A percentile compares a stretch with the other conserved stretches of the same genome.
phyloP scores from a whole-genome alignment of 2,888 invertebrate genomes.

The Helleia helle region DNA sequence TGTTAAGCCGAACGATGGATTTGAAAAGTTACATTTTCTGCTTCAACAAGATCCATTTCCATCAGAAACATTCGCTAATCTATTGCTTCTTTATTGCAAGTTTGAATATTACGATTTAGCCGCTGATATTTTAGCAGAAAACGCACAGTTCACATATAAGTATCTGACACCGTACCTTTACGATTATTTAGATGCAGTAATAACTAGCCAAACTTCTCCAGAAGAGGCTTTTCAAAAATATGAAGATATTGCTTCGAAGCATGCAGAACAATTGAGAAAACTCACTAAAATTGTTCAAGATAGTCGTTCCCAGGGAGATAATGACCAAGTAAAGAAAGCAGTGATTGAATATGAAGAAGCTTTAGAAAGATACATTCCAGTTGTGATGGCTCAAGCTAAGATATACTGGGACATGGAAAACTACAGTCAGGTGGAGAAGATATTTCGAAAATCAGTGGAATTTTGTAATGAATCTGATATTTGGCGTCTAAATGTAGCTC shows the following conservation, averaged over 20 bases:
- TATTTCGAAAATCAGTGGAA: constrained; percentile 97
- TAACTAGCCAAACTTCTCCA: constrained; percentile 96
- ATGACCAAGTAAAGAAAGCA: constrained; percentile 90
- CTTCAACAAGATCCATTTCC: constrained; percentile 97
- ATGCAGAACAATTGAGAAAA: constrained; percentile 92
- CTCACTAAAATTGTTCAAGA: constrained; percentile 96
- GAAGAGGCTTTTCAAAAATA: constrained; percentile 97
- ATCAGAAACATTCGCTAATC: constrained; percentile 97
- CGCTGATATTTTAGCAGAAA: constrained; percentile 97
- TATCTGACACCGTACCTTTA: constrained; percentile 95
- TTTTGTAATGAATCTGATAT: constrained; percentile 98
- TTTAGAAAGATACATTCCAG: constrained; percentile 94
- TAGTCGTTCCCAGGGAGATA: constrained; percentile 90
- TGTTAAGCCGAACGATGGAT: constrained; percentile 90
- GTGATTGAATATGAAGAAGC: constrained; percentile 94
- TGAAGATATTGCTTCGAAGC: constrained; percentile 93
- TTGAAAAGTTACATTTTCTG: constrained; percentile 88
- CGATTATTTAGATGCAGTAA: constrained; percentile 96
- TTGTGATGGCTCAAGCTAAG: constrained; percentile 99
- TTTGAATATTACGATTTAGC: constrained; percentile 98
- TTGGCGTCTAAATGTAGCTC: constrained; percentile 98
- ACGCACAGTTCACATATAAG: constrained; percentile 96
- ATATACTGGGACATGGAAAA: constrained; percentile 98
- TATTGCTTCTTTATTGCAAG: constrained; percentile 95
- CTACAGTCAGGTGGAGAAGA: constrained; percentile 96